A percentile compares a stretch with the other conserved stretches of the same genome.
phyloP scores from a whole-genome alignment of 2,113 vertebrate genomes.

The Myotis davidii region DNA sequence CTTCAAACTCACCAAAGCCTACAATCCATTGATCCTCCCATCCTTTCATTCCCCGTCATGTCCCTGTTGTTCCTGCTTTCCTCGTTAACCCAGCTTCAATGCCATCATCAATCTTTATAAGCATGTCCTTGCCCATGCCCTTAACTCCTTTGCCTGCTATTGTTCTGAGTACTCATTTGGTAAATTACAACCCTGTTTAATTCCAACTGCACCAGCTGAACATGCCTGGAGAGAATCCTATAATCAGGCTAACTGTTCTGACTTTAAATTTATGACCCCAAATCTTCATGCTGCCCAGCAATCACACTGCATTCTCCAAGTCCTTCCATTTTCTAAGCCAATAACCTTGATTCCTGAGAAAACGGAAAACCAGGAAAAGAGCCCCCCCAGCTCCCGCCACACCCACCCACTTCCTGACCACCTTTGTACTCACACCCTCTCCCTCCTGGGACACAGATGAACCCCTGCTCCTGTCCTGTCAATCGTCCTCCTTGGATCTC shows the following conservation, averaged over 20 bases:
- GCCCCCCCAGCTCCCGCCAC: not conserved
- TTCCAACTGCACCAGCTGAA: not conserved
- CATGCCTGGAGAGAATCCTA: not conserved
- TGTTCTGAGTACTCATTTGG: not conserved
- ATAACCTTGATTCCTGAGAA: not conserved
- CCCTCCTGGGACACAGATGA: fast-evolving
- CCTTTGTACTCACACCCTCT: fast-evolving
- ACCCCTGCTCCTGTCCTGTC: not conserved
- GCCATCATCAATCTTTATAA: not conserved
- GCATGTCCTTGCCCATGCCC: not conserved
- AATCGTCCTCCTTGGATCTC: not conserved
- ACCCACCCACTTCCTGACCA: not conserved
- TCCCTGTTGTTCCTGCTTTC: not conserved
- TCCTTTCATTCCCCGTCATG: not conserved
- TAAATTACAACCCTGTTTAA: not conserved
- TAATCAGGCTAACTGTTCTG: not conserved
- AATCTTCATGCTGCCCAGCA: not conserved
- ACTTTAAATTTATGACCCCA: not conserved
- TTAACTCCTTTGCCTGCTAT: not conserved
- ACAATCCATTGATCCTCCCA: not conserved
- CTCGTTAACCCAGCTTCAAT: not conserved
- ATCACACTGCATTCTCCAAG: not conserved
- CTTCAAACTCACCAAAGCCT: not conserved
- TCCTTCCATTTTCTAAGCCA: not conserved
- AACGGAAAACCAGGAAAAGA: not conserved